Evolutionary conservation across 2,797 vertebrate genomes (phyloP).

Genomic region (Smutsia temminckii): DNA sequence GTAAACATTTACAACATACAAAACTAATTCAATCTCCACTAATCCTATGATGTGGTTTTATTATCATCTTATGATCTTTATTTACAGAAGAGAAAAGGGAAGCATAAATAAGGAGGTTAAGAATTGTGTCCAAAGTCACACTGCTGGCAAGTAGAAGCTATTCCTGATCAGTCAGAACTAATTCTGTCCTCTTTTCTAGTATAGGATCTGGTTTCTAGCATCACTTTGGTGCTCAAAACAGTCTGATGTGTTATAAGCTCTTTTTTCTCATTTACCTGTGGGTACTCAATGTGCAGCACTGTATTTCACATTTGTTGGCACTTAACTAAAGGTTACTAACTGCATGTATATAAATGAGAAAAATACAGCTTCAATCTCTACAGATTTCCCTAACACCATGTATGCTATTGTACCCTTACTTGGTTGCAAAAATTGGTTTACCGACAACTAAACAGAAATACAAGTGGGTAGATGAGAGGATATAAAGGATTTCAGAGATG

Average conservation of each 20-base stretch:
- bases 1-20: not conserved
- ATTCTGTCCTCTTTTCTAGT: not conserved
- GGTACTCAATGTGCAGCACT: not conserved
- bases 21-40: not conserved
- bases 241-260: not conserved
- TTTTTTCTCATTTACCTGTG: not conserved
- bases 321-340: not conserved
- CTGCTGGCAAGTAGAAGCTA: not conserved
- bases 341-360: not conserved
- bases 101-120: not conserved
- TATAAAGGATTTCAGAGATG: slow-evolving; percentile 21
- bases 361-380: not conserved
- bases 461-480: not conserved
- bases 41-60: not conserved
- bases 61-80: not conserved
- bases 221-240: not conserved
- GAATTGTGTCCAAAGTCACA: not conserved
- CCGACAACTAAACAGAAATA: not conserved
- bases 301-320: not conserved
- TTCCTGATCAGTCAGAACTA: not conserved
- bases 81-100: not conserved
- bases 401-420: not conserved
- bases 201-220: not conserved
- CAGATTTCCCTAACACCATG: not conserved
- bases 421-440: not conserved